These are phyloP conservation scores for Budorcas taxicolor DNA, from an alignment of 2,113 vertebrate genomes.

Conservation along the genomic window DNA sequence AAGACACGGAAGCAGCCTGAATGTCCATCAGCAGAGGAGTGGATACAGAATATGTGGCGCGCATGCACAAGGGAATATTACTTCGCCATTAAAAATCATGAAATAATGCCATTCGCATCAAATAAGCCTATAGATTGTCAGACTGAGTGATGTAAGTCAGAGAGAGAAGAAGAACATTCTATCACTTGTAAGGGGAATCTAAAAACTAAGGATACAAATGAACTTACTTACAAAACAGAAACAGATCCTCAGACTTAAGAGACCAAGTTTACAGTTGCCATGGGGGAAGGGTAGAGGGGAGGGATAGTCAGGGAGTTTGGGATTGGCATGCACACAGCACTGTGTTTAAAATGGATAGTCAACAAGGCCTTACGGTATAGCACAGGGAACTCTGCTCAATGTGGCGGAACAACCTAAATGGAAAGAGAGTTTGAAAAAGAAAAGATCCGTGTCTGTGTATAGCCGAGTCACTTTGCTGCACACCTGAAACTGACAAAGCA, in stretches of 20 bases:
- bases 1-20: neutral
- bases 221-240: neutral
- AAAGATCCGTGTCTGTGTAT: rapidly evolving
- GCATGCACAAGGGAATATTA: rapidly evolving
- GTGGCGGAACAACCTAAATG: neutral
- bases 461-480: neutral
- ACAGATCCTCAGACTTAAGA: neutral
- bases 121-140: neutral
- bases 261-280: neutral
- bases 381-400: neutral
- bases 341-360: neutral
- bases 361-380: neutral
- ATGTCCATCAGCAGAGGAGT: neutral
- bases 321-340: neutral
- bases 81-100: neutral
- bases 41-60: neutral
- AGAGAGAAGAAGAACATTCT: neutral
- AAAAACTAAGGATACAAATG: neutral
- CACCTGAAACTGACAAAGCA: neutral
- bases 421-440: neutral
- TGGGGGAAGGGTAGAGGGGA: neutral
- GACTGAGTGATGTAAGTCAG: neutral
- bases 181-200: neutral
- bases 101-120: neutral
- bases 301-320: neutral